Conservation (phyloP, 2,797 vertebrate genomes). For the Alosa sapidissima region DNA sequence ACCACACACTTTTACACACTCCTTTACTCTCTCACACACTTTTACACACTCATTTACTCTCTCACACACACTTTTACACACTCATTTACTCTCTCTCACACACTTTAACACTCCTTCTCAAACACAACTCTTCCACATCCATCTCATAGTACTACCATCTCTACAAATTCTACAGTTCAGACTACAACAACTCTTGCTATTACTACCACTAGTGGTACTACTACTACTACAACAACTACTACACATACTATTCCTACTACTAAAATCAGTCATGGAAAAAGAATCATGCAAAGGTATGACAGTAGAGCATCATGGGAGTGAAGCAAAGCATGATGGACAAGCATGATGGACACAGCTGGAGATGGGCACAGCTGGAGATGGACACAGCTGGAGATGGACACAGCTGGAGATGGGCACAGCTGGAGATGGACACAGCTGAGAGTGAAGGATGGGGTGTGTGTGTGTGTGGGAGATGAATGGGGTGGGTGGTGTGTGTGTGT, state of each 20-base stretch:
- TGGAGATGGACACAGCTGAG: too few species aligned
- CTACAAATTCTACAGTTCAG: background rate
- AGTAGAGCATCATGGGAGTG: background rate
- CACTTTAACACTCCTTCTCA: too few species aligned
- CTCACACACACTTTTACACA: background rate
- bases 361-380: too few species aligned
- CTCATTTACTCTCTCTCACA: background rate
- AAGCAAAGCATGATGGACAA: constrained; percentile 1
- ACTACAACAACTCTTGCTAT: background rate
- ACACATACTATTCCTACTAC: too few species aligned
- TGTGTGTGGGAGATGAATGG: too few species aligned
- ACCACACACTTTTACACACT: background rate
- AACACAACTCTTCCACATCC: too few species aligned
- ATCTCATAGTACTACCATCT: background rate
- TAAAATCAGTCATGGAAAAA: background rate
- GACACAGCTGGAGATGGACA: too few species aligned
- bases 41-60: background rate
- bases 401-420: too few species aligned
- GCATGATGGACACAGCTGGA: background rate
- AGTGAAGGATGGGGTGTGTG: too few species aligned
- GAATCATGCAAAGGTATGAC: background rate
- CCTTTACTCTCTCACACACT: too few species aligned
- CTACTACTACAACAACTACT: background rate
- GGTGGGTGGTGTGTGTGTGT: too few species aligned
- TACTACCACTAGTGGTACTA: background rate